Evolutionary conservation across 2,888 invertebrate genomes (phyloP), one percentile per base, ranked within the genome.

Genomic region (Rhopalosiphum nymphaeae): DNA sequence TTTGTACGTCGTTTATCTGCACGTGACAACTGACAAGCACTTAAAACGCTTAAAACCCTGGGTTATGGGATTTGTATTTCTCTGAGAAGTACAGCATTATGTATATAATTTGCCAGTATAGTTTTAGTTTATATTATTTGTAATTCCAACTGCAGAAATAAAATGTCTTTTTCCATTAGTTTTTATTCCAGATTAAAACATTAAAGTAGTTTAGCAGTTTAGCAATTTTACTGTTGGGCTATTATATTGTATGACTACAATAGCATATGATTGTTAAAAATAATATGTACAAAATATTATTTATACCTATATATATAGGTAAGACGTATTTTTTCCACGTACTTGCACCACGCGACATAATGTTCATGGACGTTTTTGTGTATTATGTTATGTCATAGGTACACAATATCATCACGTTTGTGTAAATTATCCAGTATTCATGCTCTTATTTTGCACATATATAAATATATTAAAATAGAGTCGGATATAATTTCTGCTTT

Each of bases 11-110:
- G 78, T 78, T 78, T 78, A 78, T 78, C 78, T 78, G 78, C 78
- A 36, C 16, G 78, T 78, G 78, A 78, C 78, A 78, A 36, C 78
- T 78, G 78, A 78, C 78, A 78, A 78, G 78, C 78, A 78, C 67
- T 78, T 78, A 78, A 78, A 78, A 78, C 36, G 36, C 78, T 78
- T 78, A 78, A 78, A 36, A 67, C 67, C 67, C 67, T 16, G 9
- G 36, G 36, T 78, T 21, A 21, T 36, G 78, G 36, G 78, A 78
- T 78, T 78, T 78, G 36, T 78, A 78, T 78, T 78, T 21, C 36
- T 78, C 36, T 9, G 21, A 67, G 67, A 36, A n/a, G n/a, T 67
- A 61, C 29, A 36, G 21, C 36, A 78, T 67, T 0, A 4, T 10
- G n/a, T 26, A 78, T 78, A 78, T 36, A 78, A 78, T 78, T 78